Percentiles rank a stretch among this genome's conserved stretches.
These are phyloP conservation scores for Drosophila dives DNA, from an alignment of 2,888 invertebrate species.

Conservation along the genomic window DNA sequence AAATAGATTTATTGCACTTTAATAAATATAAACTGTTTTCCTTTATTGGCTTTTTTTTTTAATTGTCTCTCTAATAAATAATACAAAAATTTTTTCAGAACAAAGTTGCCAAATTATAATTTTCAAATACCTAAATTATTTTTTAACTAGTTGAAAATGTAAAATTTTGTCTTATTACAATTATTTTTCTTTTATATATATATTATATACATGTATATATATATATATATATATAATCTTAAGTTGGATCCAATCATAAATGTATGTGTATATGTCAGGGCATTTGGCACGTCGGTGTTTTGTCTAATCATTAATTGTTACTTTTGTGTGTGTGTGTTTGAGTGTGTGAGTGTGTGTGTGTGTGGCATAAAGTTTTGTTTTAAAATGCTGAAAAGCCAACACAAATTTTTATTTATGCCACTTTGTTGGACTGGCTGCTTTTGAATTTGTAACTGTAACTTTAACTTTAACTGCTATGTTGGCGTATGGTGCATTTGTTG, in stretches of 20 bases:
- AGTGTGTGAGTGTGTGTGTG: constrained; percentile 8
- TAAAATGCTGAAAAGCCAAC: constrained; percentile 64
- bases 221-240: neutral
- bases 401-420: constrained; percentile 44
- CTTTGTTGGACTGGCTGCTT: constrained; percentile 39
- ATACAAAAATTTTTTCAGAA: neutral
- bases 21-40: neutral
- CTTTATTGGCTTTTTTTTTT: neutral
- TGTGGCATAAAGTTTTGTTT: constrained; percentile 39
- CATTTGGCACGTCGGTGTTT: constrained; percentile 12
- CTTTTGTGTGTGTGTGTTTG: neutral
- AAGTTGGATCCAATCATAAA: too few relatives aligned
- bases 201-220: too few relatives aligned
- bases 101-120: too few relatives aligned
- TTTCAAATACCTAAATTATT: neutral
- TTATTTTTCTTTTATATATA: neutral
- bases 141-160: neutral
- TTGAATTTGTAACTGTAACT: constrained; percentile 65
- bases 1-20: neutral
- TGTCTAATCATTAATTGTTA: neutral
- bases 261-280: constrained; percentile 1
- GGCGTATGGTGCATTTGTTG: constrained; percentile 40
- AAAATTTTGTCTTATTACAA: neutral
- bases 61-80: neutral
- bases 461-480: constrained; percentile 54